Evolutionary conservation across 1,140 invertebrate genomes (phyloP).

Genomic region (Drosophila oshimai): DNA sequence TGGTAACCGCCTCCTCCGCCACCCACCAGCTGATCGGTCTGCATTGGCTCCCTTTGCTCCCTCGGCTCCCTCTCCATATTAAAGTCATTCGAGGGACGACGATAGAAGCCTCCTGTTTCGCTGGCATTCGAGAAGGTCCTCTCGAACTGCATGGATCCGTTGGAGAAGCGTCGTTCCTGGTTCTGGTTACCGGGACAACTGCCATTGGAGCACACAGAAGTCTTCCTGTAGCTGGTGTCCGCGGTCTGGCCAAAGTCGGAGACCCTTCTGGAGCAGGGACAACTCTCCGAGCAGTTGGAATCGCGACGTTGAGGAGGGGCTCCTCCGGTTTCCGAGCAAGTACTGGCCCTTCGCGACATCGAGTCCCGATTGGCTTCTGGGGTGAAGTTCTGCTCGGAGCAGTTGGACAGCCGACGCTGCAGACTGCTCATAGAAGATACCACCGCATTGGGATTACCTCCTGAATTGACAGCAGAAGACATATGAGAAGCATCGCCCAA

Average conservation of each 20-base stretch:
- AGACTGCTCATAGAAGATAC: conserved; percentile 33
- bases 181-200: conserved; percentile 50
- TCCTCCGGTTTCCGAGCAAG: conserved; percentile 66
- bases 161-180: conserved; percentile 72
- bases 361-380: conserved; percentile 15
- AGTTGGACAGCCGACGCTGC: conserved; percentile 72
- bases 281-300: conserved; percentile 80
- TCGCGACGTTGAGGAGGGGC: conserved; percentile 68
- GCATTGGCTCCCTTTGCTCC: conserved; percentile 49
- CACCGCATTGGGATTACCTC: conserved; percentile 23
- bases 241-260: conserved; percentile 64
- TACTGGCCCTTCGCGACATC: conserved; percentile 69
- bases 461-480: conserved; percentile 33
- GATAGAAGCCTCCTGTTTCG: conserved; percentile 67
- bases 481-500: conserved; percentile 37
- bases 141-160: conserved; percentile 80
- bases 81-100: conserved; percentile 77
- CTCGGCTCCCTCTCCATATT: conserved; percentile 65
- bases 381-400: conserved; percentile 66
- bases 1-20: conserved; percentile 76
- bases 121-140: conserved; percentile 76
- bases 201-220: conserved; percentile 75
- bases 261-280: conserved; percentile 70
- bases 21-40: conserved; percentile 67
- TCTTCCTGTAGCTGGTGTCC: conserved; percentile 59